Evolutionary conservation across 2,888 invertebrate genomes (phyloP), one percentile per base, ranked within the genome.

Genomic region (Papilio protenor): DNA sequence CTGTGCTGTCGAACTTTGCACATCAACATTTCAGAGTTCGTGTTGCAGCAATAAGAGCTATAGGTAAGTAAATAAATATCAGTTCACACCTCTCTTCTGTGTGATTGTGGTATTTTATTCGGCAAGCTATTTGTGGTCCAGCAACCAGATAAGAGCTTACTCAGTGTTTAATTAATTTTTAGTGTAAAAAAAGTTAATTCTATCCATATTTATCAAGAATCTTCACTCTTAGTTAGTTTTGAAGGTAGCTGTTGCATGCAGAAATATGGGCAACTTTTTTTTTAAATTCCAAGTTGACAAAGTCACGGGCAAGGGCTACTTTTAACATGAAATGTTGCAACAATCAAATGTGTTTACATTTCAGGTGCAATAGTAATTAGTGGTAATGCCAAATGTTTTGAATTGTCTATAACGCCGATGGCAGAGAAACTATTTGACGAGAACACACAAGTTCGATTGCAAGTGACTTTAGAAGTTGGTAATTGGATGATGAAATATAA

Each of bases 341-440:
- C 23, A 23, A 27, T 21, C 14, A 23, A 27, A 27, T 23, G 21
- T 49, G 49, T 61, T 23, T 49, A 23, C n/a, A 47, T 59, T 84
- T 14, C 84, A 95, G 96, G 96, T 73, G 95, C 95, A 55, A 92
- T 96, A 78, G 95, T 97, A 21, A 92, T 97, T 82, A 96, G 97
- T 82, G 97, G 97, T 3, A 96, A 96, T 87, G 96, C 95, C 1
- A 97, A 97, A 86, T 95, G 95, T 61, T 95, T 98, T 81, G 96
- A 97, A 80, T 94, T 96, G 76, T 96, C 97, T 0, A 95, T 97
- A 33, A 96, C 96, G 0, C 97, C 97, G n/a, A 95, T 99, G 88
- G 98, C 98, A 0, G 98, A 98, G 84, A 95, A 97, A 83, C 90
- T 98, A 6, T 98, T 99, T 95, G 99, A 99, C 93, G 96, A 97